Evolutionary conservation across 2,888 invertebrate genomes (phyloP).

Genomic region (Netelia virgata): DNA sequence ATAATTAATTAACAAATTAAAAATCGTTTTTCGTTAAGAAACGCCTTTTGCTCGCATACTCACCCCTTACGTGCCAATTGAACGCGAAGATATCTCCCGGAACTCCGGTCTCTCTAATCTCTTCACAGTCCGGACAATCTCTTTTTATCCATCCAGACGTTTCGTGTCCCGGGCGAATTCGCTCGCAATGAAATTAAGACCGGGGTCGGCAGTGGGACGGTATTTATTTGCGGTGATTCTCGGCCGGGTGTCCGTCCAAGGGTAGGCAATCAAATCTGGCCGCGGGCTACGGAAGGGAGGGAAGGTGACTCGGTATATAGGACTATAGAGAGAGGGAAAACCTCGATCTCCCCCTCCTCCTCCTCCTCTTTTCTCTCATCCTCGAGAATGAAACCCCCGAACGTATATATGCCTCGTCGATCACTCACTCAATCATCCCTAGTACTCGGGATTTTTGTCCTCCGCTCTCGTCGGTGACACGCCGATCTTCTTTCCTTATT

Average conservation of each 20-base stretch:
- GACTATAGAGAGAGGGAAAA: conserved; percentile 28
- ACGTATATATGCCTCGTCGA: conserved; percentile 71
- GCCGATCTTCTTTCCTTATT: neutral
- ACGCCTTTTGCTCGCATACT: neutral
- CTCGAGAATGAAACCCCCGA: neutral
- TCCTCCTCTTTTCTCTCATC: neutral
- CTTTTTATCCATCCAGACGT: conserved; percentile 63
- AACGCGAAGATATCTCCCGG: neutral
- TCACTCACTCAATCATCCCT: conserved; percentile 79
- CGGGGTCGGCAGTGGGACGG: conserved; percentile 55
- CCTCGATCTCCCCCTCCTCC: conserved; percentile 22
- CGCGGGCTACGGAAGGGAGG: conserved; percentile 74
- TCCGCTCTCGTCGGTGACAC: conserved; percentile 45
- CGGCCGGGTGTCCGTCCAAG: conserved; percentile 67
- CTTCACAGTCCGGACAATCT: conserved; percentile 29
- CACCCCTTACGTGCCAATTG: neutral
- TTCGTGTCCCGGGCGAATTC: conserved; percentile 66
- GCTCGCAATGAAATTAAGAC: conserved; percentile 75
- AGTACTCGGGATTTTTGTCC: conserved; percentile 33
- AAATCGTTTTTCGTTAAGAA: neutral
- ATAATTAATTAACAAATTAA: neutral
- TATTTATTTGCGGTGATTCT: conserved; percentile 74
- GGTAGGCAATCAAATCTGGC: conserved; percentile 82
- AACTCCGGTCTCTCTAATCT: conserved; percentile 30
- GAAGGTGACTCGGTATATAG: conserved; percentile 3